A percentile compares a stretch with the other conserved stretches of the same genome.
Conservation (phyloP, 2,888 invertebrate species). For the Sthenelais limicola region DNA sequence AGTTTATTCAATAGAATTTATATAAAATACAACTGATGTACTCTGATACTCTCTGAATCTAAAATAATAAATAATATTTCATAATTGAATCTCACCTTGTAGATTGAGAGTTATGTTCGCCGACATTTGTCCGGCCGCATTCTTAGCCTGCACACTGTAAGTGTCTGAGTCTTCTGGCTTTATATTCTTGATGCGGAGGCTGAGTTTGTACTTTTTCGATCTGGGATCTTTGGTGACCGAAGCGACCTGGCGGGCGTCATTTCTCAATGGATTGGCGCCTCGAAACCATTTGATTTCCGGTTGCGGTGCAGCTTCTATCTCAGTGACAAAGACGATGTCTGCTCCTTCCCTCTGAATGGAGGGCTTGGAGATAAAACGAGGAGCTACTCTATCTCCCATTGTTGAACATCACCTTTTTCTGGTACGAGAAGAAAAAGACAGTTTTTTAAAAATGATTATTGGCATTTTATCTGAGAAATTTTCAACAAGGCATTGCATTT, state of each 20-base stretch:
- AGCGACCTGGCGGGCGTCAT: constrained; percentile 38
- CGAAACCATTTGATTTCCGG: constrained; percentile 97
- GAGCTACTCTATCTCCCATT: constrained; percentile 76
- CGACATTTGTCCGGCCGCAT: constrained; percentile 82
- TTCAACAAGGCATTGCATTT: neutral
- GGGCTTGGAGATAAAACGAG: constrained; percentile 98
- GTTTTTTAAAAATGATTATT: neutral
- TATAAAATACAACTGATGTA: neutral
- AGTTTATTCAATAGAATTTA: neutral
- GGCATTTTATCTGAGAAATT: neutral
- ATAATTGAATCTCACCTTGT: constrained; percentile 30
- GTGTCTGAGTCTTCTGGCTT: constrained; percentile 86
- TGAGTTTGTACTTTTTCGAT: constrained; percentile 43
- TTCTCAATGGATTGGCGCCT: constrained; percentile 73
- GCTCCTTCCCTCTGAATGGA: constrained; percentile 95
- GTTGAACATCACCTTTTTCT: constrained; percentile 23
- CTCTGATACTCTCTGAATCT: neutral
- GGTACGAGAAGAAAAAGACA: neutral
- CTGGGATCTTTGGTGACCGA: constrained; percentile 13
- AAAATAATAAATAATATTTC: neutral
- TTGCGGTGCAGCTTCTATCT: constrained; percentile 94
- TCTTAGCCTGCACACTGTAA: constrained; percentile 99
- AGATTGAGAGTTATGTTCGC: constrained; percentile 51
- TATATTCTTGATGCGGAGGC: constrained; percentile 78
- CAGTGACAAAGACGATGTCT: constrained; percentile 94